Percentiles rank a stretch among this genome's conserved stretches.
Evolutionary conservation across 2,797 vertebrate species (phyloP).

Genomic region (Anas bahamensis): DNA sequence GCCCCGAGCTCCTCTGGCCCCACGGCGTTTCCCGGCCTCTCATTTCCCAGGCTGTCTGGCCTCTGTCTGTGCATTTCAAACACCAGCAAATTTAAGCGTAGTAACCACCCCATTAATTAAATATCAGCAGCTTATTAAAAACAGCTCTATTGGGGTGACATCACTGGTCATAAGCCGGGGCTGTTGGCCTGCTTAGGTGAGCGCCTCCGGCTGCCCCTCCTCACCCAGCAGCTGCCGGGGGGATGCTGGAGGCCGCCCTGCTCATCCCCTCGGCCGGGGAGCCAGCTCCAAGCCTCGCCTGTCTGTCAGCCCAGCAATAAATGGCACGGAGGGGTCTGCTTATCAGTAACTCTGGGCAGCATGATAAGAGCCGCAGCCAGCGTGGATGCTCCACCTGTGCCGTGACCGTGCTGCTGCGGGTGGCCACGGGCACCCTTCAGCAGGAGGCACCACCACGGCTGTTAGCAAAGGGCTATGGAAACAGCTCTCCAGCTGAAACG

Average conservation of each 20-base stretch:
- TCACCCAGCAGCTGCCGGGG: too few relatives aligned
- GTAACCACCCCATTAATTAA: conserved; percentile 15
- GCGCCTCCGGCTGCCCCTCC: too few relatives aligned
- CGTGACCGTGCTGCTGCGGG: not conserved
- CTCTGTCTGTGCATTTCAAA: not conserved
- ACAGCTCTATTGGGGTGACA: not conserved
- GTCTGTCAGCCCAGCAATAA: not conserved
- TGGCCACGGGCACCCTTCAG: not conserved
- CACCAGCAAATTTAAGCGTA: not conserved
- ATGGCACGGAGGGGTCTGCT: too few relatives aligned
- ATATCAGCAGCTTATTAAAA: not conserved
- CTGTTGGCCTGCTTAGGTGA: not conserved
- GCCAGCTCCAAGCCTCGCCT: not conserved
- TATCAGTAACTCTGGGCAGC: not conserved
- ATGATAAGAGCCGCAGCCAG: not conserved
- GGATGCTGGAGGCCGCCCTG: too few relatives aligned
- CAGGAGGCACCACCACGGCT: not conserved
- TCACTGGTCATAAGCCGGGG: not conserved
- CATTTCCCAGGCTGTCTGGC: not conserved
- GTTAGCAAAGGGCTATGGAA: conserved; percentile 18
- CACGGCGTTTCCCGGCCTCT: not conserved
- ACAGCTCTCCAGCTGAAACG: not conserved
- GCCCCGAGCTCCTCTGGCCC: not conserved
- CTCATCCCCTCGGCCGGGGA: not conserved
- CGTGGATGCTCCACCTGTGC: not conserved